Base-by-base conservation (phyloP, 2,113 vertebrate genomes). In the Chlorodrepanis virens region DNA sequence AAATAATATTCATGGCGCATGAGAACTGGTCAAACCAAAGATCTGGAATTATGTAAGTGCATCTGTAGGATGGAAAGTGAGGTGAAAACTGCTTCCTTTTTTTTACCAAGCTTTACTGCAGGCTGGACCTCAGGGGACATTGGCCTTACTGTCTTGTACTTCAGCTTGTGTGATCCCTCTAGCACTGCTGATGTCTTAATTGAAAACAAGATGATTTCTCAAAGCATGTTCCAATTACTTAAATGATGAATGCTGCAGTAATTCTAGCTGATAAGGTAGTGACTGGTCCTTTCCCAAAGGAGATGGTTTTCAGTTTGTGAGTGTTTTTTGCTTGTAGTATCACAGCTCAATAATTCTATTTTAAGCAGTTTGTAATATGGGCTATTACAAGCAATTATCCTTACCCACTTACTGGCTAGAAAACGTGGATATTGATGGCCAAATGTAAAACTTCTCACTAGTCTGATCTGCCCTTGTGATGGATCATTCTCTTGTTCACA, bases 41-140 rank as follows among this genome's bases (percentile, higher is more conserved):
- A 75, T 68, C n/a, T 12, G 14, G 19, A 54, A 14, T 64, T 79
- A 25, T 0, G 0, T 57, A 33, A 19, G 23, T 9, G 15, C 27
- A 63, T 28, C 6, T 61, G 9, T n/a, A 63, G 50, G 15, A 21
- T 61, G 18, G 18, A 37, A 77, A 50, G 3, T 0, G 0, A 21
- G 24, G 14, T 56, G 11, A 37, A 74, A 79, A 44, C 3, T 4
- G 2, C 25, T 82, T 79, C 6, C 18, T 31, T 61, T 44, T 44
- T 85, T 65, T 70, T 35, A 60, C 5, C 2, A 35, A 2, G 3
- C 6, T 56, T 31, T 80, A 40, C 22, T 74, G 8, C 24, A 78
- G 54, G 6, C 52, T 80, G 27, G 12, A 77, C 35, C n/a, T 35
- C 33, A 28, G 39, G 27, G 35, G 63, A 59, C 9, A 19, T 83